Evolutionary conservation across 2,113 vertebrate species (phyloP), one percentile per base, ranked within the genome.

Genomic region (Paramisgurnus dabryanus): DNA sequence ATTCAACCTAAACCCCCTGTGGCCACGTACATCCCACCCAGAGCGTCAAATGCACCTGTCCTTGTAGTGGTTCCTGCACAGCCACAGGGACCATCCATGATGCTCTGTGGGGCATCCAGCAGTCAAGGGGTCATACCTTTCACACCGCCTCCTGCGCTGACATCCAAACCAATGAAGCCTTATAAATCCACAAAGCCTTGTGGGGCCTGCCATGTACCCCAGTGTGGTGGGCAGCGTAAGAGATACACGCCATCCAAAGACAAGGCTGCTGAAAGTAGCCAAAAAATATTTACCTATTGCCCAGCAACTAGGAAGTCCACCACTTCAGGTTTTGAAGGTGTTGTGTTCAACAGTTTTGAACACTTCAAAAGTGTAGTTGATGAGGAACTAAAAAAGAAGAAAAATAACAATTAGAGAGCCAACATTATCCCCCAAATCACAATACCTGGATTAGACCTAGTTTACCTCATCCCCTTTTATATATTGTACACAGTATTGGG

Each of bases 401-500:
- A 60, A 60, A 60, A 6, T 60, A 3, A 34, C 27, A 34, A 34
- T 34, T 34, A 34, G 27, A 34, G 27, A 34, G 27, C 27, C 57
- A 22, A 60, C 57, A 18, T 18, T 15, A 22, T 60, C n/a, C 57
- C 57, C n/a, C 27, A 58, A 58, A 58, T 58, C 55, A 58, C 55
- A 58, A 57, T 57, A 57, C 53, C 53, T 57, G 53, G 53, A 57
- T 57, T n/a, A 57, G 55, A 57, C 55, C 15, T 57, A 57, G 55
- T n/a, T 57, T 57, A 57, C 27, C 27, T 34, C 27, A 34, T 34
- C 27, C 27, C 27, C 27, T 34, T 34, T 34, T 34, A 34, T 34
- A 34, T 34, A 34, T 34, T 34, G 27, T 34, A 34, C 27, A 34
- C 27, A 34, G 27, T 34, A 34, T 34, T 34, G 27, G 27, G 27